Evolutionary conservation across 2,888 invertebrate genomes (phyloP), one percentile per base, ranked within the genome.

Genomic region (Mythimna albipuncta): DNA sequence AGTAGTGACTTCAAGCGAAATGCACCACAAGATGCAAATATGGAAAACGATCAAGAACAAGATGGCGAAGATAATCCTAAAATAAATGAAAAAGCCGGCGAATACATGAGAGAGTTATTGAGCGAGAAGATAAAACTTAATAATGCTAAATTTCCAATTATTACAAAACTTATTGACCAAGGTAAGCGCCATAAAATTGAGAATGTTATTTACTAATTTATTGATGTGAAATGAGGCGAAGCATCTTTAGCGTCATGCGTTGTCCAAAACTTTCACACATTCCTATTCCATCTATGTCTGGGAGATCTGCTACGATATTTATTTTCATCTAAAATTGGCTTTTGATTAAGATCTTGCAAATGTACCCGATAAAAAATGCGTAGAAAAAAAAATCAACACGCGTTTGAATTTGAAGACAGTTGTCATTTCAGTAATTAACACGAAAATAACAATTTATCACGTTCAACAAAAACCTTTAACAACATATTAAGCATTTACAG

Each of bases 71-170:
- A 96, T 32, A 94, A 94, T 85, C 93, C 96, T 64, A 97, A 97
- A 89, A 93, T 97, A 75, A 97, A 97, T 83, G 97, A 97, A 91
- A 98, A 98, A 94, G 98, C 98, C 91, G 97, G 97, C 70, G 98
- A 98, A 94, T 98, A 98, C 89, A 97, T 98, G 90, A 96, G 97
- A 35, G 98, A 98, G 89, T 96, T 98, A 73, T 90, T 98, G 76
- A 97, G 97, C 64, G 98, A 98, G 89, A 98, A 98, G 91, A 96
- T 97, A 74, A 97, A 97, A 83, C 94, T 98, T 82, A 97, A 97
- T 85, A 95, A 97, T 82, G 96, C 97, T 65, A 98, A 98, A 90
- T 97, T 97, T 92, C 98, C 98, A 26, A 97, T 98, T 85, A 97
- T 98, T 10, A 95, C 97, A 44, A 97, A 97, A 82, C 96, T 98